These are phyloP conservation scores for Myiothlypis coronata DNA, from an alignment of 2,797 vertebrate genomes.

Conservation along the genomic window DNA sequence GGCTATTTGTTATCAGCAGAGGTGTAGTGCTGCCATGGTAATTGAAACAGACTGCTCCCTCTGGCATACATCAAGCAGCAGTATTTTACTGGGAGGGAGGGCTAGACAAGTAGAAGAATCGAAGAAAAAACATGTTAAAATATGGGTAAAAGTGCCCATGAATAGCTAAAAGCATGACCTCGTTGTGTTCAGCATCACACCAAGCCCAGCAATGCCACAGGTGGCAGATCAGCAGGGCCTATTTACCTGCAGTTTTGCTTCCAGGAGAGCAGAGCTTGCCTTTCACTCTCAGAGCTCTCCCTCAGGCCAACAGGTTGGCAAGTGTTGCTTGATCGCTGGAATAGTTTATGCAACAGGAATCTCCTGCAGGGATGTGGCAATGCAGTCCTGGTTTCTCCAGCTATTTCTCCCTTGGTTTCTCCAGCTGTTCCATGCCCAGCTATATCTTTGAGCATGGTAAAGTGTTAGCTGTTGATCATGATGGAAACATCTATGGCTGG, in stretches of 20 bases:
- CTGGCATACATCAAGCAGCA: not conserved
- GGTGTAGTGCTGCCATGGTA: not conserved
- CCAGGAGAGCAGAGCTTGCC: not conserved
- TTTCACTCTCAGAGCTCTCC: not conserved
- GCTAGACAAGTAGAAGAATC: not conserved
- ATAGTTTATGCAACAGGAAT: not conserved
- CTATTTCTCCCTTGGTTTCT: not conserved
- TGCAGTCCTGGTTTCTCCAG: not conserved
- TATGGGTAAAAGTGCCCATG: not conserved
- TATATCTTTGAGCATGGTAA: not conserved
- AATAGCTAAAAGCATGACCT: not conserved
- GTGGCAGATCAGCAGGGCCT: not conserved
- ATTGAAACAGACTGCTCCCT: conserved; percentile 29
- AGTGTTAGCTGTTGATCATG: not conserved
- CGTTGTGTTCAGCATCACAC: not conserved
- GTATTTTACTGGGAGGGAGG: not conserved
- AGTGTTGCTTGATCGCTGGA: not conserved
- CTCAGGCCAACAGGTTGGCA: not conserved
- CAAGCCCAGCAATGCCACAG: not conserved
- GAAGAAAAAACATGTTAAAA: not conserved
- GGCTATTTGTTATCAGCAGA: not conserved
- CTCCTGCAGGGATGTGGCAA: not conserved
- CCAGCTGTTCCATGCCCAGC: not conserved
- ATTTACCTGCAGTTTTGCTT: not conserved
- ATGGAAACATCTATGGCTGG: not conserved